Evolutionary conservation across 2,113 vertebrate species (phyloP), one percentile per base, ranked within the genome.

Genomic region (Neomonachus schauinslandi): DNA sequence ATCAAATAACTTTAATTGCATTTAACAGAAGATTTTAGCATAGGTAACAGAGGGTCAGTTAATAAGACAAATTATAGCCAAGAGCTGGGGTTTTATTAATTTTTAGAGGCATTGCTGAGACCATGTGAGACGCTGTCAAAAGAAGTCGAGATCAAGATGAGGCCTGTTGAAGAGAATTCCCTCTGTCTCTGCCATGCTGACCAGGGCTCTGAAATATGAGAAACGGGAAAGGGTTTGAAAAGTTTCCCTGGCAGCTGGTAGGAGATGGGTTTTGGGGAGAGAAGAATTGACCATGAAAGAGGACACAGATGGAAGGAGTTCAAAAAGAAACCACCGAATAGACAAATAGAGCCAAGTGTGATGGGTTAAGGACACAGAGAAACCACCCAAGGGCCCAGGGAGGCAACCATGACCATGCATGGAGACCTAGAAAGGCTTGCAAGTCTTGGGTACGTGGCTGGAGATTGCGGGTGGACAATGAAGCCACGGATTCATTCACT

Each of bases 101-200:
- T 83, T 90, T 94, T 39, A 61, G 59, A 90, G 22, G 61, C 55
- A 80, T 13, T 36, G 9, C 33, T 14, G 72, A 67, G 39, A 88
- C 36, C 16, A 10, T n/a, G 28, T 26, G 24, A 90, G 96, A 81
- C 7, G 2, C 21, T 82, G 2, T 39, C 36, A 28, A 22, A 57
- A 76, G 80, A 90, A 91, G 39, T 77, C 36, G 90, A n/a, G 67
- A 82, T 92, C 65, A 90, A 67, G 46, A 31, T 16, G 88, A 89
- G 26, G 71, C 51, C 57, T 18, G 8, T 5, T 5, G 36, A 61
- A 85, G 59, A 18, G 9, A 31, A 49, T 61, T 67, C 19, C 63
- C 72, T 39, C 19, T 39, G 39, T 67, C 67, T 82, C 36, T 53
- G 42, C 65, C 10, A 1, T 15, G 65, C 36, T 1, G 7, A 26